These are phyloP conservation scores for Naso thynnoides DNA, from an alignment of 2,797 vertebrate genomes.

Conservation along the genomic window DNA sequence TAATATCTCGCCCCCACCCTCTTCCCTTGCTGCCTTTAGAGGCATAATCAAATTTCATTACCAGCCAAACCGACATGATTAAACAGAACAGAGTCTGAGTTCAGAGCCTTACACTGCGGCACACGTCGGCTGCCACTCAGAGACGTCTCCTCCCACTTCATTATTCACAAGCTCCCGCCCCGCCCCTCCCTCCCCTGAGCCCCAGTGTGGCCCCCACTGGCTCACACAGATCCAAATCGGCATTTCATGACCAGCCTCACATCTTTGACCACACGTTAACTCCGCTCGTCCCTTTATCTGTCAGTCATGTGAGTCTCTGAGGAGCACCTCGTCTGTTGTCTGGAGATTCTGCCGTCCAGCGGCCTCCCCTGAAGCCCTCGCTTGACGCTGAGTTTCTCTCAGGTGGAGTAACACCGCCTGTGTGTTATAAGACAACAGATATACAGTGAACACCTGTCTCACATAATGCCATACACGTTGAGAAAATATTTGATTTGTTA, in stretches of 20 bases:
- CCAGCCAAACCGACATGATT: constrained; percentile 96
- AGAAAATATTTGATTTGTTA: constrained; percentile 2
- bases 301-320: constrained; percentile 71
- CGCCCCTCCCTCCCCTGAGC: constrained; percentile 21
- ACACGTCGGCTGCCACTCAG: constrained; percentile 78
- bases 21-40: constrained; percentile 89
- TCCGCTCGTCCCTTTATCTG: constrained; percentile 67
- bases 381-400: constrained; percentile 45
- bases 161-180: constrained; percentile 61
- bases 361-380: constrained; percentile 37
- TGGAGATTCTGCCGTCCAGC: constrained; percentile 51
- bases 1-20: constrained; percentile 91
- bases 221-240: constrained; percentile 73
- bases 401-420: constrained; percentile 37
- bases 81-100: constrained; percentile 96
- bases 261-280: constrained; percentile 72
- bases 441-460: constrained; percentile 29
- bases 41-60: constrained; percentile 99
- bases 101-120: constrained; percentile 76
- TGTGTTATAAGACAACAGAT: constrained; percentile 50
- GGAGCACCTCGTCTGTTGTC: constrained; percentile 56
- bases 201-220: constrained; percentile 45
- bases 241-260: constrained; percentile 70
- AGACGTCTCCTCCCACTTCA: constrained; percentile 69
- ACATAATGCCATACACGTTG: constrained; percentile 16